Percentiles rank a stretch among this genome's conserved stretches.
phyloP scores from a whole-genome alignment of 2,888 invertebrate genomes.

The Sinopyrophorus schimmeli region DNA sequence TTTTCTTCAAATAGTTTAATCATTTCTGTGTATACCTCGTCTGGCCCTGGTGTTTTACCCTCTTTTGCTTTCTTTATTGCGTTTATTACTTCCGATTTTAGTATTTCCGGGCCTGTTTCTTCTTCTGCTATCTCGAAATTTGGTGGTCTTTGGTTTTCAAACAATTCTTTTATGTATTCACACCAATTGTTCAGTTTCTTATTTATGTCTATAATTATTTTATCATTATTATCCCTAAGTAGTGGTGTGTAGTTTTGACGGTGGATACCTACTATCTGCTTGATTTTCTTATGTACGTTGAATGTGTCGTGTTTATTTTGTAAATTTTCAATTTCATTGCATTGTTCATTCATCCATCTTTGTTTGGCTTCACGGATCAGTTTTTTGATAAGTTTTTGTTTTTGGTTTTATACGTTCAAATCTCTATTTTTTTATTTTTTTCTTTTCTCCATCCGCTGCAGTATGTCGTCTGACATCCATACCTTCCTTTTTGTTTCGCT shows the following conservation, averaged over 20 bases:
- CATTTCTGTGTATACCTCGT: neutral
- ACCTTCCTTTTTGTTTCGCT: neutral
- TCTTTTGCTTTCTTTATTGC: neutral
- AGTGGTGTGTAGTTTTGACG: neutral
- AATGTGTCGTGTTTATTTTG: neutral
- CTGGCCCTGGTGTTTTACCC: neutral
- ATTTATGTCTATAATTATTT: neutral
- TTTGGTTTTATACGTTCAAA: neutral
- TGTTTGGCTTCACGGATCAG: neutral
- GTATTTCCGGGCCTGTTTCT: neutral
- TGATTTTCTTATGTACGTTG: neutral
- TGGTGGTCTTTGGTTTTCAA: neutral
- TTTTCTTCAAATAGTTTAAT: neutral
- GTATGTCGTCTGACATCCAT: slow-evolving; percentile 4
- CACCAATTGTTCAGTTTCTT: neutral
- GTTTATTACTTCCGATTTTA: neutral
- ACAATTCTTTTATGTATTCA: neutral
- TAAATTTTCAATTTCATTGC: slow-evolving; percentile 1
- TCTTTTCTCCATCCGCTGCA: slow-evolving; percentile 1
- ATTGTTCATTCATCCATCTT: slow-evolving; percentile 3
- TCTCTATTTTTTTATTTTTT: neutral
- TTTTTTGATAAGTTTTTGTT: neutral
- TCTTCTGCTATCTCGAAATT: neutral
- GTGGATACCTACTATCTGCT: neutral
- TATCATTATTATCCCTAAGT: neutral